Conservation (phyloP, 2,113 vertebrate genomes). For the Apaloderma vittatum region DNA sequence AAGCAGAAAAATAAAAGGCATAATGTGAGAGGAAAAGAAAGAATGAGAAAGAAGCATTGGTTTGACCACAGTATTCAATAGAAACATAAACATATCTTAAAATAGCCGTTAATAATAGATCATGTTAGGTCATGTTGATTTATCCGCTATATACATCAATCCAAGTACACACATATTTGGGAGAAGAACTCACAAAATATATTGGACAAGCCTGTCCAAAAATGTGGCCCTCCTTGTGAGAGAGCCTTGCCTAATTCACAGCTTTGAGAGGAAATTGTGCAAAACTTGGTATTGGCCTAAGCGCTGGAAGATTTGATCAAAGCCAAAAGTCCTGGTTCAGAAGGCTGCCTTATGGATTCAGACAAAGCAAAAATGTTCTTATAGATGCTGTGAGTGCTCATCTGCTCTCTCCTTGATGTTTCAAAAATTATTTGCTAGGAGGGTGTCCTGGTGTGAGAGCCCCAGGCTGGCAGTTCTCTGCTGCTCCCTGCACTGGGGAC, state of each 20-base stretch:
- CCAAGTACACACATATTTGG: background rate
- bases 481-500: no score
- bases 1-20: background rate
- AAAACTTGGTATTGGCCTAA: background rate
- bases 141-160: background rate
- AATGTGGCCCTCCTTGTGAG: background rate
- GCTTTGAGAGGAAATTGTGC: background rate
- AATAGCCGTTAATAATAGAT: background rate
- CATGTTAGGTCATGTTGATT: background rate
- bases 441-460: no score
- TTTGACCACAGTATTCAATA: background rate
- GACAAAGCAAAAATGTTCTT: background rate
- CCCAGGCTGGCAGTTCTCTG: no score
- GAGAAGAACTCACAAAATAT: background rate
- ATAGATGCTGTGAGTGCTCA: accelerated
- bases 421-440: background rate
- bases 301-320: background rate
- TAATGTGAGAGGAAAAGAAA: background rate
- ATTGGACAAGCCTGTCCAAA: background rate
- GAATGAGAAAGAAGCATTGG: background rate
- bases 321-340: background rate
- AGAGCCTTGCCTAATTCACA: background rate
- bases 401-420: background rate
- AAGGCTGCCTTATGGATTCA: background rate
- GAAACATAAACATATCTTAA: background rate